A percentile compares a stretch with the other conserved stretches of the same genome.
Evolutionary conservation across 2,888 invertebrate species (phyloP).

Genomic region (Drosophila limbata): DNA sequence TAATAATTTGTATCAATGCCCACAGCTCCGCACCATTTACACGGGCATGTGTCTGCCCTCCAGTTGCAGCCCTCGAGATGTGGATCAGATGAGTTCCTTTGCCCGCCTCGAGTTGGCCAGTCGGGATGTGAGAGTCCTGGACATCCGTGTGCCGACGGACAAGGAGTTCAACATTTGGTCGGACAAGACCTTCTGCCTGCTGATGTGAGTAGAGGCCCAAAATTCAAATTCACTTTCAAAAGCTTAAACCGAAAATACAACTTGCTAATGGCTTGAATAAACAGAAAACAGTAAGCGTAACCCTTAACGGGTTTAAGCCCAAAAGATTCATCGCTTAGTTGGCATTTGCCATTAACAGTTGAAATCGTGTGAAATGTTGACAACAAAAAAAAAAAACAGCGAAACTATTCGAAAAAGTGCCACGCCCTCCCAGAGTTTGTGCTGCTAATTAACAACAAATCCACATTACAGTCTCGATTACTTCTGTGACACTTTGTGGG

Average conservation of each 20-base stretch:
- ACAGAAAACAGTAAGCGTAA: conserved; percentile 38
- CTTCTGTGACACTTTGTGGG: neutral
- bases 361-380: conserved; percentile 50
- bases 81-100: conserved; percentile 87
- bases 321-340: conserved; percentile 10
- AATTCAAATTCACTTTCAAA: conserved; percentile 63
- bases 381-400: conserved; percentile 47
- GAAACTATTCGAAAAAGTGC: conserved; percentile 53
- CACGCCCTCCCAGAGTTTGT: conserved; percentile 31
- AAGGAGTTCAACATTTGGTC: conserved; percentile 88
- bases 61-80: conserved; percentile 88
- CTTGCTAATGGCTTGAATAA: conserved; percentile 36
- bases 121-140: conserved; percentile 87
- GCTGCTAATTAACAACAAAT: conserved; percentile 47
- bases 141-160: conserved; percentile 90
- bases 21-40: conserved; percentile 89
- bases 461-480: neutral
- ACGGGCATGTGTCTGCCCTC: conserved; percentile 92
- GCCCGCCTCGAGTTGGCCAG: conserved; percentile 86
- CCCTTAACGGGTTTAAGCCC: neutral
- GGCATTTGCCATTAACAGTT: conserved; percentile 59
- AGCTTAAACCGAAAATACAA: neutral
- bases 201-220: conserved; percentile 87
- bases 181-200: conserved; percentile 90
- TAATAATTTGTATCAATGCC: no score